phyloP scores from a whole-genome alignment of 2,888 invertebrate species.

The Drosophila imparisetae region DNA sequence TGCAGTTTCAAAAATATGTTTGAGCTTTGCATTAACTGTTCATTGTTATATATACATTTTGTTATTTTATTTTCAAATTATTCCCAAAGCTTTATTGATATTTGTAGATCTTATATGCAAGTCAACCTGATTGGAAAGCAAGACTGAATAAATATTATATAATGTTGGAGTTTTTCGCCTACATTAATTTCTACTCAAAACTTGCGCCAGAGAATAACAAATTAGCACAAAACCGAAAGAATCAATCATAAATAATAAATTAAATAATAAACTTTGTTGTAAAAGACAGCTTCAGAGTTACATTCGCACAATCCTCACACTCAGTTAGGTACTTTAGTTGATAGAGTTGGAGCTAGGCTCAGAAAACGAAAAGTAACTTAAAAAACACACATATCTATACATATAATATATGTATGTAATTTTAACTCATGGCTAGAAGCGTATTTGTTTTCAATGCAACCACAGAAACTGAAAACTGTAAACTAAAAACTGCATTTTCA shows the following conservation, averaged over 20 bases:
- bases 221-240: slow-evolving; percentile 41
- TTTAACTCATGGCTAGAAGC: slow-evolving; percentile 4
- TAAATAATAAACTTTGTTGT: slow-evolving; percentile 21
- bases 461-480: slow-evolving; percentile 44
- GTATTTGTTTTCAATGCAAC: slow-evolving; percentile 37
- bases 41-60: background rate
- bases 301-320: slow-evolving; percentile 59
- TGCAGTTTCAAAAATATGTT: background rate
- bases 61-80: background rate
- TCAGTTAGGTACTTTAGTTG: slow-evolving; percentile 61
- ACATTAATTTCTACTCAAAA: background rate
- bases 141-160: background rate
- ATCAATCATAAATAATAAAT: slow-evolving; percentile 14
- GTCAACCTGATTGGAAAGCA: background rate
- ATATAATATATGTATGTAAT: background rate
- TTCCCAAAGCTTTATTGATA: background rate
- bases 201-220: slow-evolving; percentile 4
- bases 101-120: background rate
- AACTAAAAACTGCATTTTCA: slow-evolving; percentile 32
- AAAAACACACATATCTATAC: background rate
- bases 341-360: slow-evolving; percentile 60
- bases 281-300: slow-evolving; percentile 39
- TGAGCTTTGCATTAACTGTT: background rate
- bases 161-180: background rate
- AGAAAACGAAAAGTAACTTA: slow-evolving; percentile 23